Conservation (phyloP, 1,140 invertebrate species). For the Drosophila miranda region DNA sequence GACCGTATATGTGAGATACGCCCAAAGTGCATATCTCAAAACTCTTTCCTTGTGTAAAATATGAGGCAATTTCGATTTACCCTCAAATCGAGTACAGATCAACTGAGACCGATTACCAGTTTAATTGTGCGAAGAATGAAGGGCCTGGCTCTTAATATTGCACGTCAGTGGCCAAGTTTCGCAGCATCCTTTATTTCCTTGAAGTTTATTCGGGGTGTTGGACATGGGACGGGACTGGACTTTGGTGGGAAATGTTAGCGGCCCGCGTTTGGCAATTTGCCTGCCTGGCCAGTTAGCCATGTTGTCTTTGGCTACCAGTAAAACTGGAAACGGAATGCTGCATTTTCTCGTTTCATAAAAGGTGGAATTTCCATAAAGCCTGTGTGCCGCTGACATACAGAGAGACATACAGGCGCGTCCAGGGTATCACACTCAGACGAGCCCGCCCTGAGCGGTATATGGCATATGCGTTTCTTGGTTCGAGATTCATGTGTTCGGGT, state of each 20-base stretch:
- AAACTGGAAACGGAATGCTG: conserved; percentile 69
- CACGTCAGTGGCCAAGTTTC: too few relatives aligned
- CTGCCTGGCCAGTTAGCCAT: conserved; percentile 48
- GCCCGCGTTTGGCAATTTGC: conserved; percentile 36
- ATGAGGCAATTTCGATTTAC: neutral
- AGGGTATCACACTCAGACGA: neutral
- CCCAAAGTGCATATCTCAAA: too few relatives aligned
- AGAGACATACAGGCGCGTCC: neutral
- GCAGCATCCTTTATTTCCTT: too few relatives aligned
- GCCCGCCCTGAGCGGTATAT: neutral
- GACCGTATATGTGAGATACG: too few relatives aligned
- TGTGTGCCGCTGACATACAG: conserved; percentile 58
- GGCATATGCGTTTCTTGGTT: conserved; percentile 42
- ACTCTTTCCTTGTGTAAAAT: too few relatives aligned
- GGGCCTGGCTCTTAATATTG: too few relatives aligned
- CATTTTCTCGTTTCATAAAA: conserved; percentile 68
- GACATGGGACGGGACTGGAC: too few relatives aligned
- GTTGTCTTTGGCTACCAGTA: conserved; percentile 53
- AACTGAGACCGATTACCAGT: neutral
- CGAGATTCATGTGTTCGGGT: conserved; percentile 17
- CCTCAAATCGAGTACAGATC: neutral
- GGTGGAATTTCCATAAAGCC: conserved; percentile 69
- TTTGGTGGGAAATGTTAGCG: neutral
- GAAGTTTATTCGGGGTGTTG: too few relatives aligned
- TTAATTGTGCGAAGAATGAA: too few relatives aligned